These are phyloP conservation scores for Drosophila yooni DNA, from an alignment of 2,888 invertebrate genomes.

Conservation along the genomic window DNA sequence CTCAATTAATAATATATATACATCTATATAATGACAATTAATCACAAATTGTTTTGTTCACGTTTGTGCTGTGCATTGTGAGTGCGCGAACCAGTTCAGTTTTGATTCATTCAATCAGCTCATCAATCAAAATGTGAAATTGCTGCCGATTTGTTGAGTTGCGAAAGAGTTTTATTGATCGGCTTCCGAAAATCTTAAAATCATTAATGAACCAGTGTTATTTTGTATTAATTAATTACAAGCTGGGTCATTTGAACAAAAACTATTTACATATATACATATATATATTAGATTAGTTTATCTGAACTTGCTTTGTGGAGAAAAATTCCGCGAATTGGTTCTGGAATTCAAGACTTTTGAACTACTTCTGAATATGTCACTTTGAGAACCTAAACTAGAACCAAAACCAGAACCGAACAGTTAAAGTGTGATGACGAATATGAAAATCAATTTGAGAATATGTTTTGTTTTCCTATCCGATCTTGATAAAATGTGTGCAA, in stretches of 20 bases:
- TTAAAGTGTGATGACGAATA: neutral
- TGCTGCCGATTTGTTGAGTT: neutral
- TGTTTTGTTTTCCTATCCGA: neutral
- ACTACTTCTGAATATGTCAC: neutral
- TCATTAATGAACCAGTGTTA: neutral
- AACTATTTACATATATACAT: neutral
- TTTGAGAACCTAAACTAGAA: neutral
- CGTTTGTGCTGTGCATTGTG: neutral
- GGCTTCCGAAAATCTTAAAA: neutral
- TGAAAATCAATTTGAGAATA: neutral
- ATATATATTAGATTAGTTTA: neutral
- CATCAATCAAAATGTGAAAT: neutral
- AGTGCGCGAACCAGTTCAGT: conserved; percentile 13
- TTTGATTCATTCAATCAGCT: conserved; percentile 1
- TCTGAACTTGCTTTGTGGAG: neutral
- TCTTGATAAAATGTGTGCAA: neutral
- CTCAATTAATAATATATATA: conserved; percentile 16
- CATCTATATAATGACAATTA: neutral
- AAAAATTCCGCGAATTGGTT: neutral
- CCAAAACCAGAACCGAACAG: too few relatives aligned
- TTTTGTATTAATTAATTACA: neutral
- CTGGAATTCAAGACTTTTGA: neutral
- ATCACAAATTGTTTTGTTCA: neutral
- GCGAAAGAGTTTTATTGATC: neutral
- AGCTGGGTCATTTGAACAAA: neutral